Conservation (phyloP, 2,888 invertebrate genomes). For the Pyrrhosoma nymphula region DNA sequence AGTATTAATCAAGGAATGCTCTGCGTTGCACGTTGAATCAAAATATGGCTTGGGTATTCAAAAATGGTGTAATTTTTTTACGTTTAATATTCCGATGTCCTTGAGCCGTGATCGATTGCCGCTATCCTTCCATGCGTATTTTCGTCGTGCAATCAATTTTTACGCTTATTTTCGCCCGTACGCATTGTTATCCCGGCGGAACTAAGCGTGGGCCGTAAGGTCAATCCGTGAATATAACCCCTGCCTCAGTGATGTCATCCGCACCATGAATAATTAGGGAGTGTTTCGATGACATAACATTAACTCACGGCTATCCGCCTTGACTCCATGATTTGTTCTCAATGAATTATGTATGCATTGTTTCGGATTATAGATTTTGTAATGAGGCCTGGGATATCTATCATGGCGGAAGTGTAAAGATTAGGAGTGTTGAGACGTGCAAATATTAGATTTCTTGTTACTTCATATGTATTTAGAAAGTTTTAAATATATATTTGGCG, state of each 20-base stretch:
- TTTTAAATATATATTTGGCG: no score
- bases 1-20: neutral
- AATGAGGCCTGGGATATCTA: neutral
- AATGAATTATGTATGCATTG: slow-evolving; percentile 18
- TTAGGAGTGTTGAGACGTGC: neutral
- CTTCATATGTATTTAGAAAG: no score
- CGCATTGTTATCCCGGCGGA: slow-evolving; percentile 28
- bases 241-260: slow-evolving; percentile 37
- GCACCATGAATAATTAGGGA: neutral
- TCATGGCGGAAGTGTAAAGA: neutral
- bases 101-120: slow-evolving; percentile 36
- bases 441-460: neutral
- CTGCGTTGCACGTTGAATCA: neutral
- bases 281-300: slow-evolving; percentile 49
- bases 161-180: slow-evolving; percentile 29
- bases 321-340: slow-evolving; percentile 1
- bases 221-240: slow-evolving; percentile 12
- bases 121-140: neutral
- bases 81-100: neutral
- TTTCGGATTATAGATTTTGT: neutral
- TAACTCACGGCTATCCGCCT: slow-evolving; percentile 29
- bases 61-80: neutral
- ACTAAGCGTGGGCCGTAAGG: slow-evolving; percentile 2
- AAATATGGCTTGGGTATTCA: neutral
- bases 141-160: slow-evolving; percentile 40